Conservation (phyloP, 2,888 invertebrate genomes). For the Cylloceria caligata region DNA sequence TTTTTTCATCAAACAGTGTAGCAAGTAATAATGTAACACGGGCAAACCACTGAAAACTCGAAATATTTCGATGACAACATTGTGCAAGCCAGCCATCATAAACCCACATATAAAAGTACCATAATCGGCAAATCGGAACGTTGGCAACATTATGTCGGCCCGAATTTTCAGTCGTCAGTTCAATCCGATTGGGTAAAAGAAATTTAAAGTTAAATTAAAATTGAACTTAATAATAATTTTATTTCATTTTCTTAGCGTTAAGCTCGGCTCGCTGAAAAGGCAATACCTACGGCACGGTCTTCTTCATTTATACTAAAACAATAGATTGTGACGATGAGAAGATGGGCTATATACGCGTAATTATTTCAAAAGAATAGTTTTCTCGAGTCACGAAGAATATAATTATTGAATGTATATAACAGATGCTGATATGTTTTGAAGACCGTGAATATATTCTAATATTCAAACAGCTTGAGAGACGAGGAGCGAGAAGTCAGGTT, state of each 20-base stretch:
- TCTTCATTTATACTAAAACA: slow-evolving; percentile 35
- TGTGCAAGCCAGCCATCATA: slow-evolving; percentile 52
- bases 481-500: slow-evolving; percentile 65
- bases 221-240: background rate
- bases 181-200: background rate
- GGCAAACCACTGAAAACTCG: slow-evolving; percentile 12
- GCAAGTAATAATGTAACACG: slow-evolving; percentile 42
- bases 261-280: background rate
- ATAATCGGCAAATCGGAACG: background rate
- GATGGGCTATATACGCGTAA: slow-evolving; percentile 4
- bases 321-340: slow-evolving; percentile 31
- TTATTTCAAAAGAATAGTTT: slow-evolving; percentile 17
- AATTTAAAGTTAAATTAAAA: background rate
- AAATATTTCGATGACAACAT: slow-evolving; percentile 23
- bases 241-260: background rate
- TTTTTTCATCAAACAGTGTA: slow-evolving; percentile 24
- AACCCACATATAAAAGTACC: slow-evolving; percentile 23
- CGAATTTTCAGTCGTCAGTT: background rate
- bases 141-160: background rate
- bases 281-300: slow-evolving; percentile 17
- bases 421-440: slow-evolving; percentile 67
- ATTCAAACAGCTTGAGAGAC: slow-evolving; percentile 26
- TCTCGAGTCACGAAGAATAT: slow-evolving; percentile 17
- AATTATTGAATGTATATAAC: slow-evolving; percentile 58
- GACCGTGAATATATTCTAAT: slow-evolving; percentile 55